phyloP scores from a whole-genome alignment of 2,888 invertebrate species.

The Villa cingulata region DNA sequence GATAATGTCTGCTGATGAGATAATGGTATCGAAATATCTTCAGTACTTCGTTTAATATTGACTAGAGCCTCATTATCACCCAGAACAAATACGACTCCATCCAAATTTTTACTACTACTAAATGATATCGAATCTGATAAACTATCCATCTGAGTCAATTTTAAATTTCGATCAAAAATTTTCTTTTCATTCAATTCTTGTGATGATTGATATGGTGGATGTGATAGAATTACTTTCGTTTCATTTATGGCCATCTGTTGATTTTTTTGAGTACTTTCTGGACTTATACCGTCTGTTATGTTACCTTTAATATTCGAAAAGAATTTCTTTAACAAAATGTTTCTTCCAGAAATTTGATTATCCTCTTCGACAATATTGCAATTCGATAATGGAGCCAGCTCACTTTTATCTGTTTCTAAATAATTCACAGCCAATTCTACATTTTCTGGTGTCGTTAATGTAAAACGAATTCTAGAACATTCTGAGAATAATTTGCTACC shows the following conservation, averaged over 20 bases:
- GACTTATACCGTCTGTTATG: not conserved
- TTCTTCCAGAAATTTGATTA: not conserved
- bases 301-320: not conserved
- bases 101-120: constrained; percentile 9
- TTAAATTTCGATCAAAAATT: no score
- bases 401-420: not conserved
- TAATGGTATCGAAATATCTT: constrained; percentile 25
- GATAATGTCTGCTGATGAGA: not conserved
- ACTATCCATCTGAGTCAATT: no score
- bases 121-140: no score
- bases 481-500: constrained; percentile 6
- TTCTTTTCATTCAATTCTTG: not conserved
- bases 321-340: not conserved
- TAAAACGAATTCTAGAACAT: constrained; percentile 25
- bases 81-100: constrained; percentile 50
- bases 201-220: not conserved
- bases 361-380: no score
- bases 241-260: not conserved
- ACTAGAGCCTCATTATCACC: constrained; percentile 57
- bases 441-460: constrained; percentile 33
- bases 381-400: not conserved
- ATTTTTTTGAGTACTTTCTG: not conserved
- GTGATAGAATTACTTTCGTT: not conserved
- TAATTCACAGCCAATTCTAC: constrained; percentile 22
- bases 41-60: constrained; percentile 42